A percentile compares a stretch with the other conserved stretches of the same genome.
Conservation (phyloP, 2,888 invertebrate genomes). For the Cancer borealis region DNA sequence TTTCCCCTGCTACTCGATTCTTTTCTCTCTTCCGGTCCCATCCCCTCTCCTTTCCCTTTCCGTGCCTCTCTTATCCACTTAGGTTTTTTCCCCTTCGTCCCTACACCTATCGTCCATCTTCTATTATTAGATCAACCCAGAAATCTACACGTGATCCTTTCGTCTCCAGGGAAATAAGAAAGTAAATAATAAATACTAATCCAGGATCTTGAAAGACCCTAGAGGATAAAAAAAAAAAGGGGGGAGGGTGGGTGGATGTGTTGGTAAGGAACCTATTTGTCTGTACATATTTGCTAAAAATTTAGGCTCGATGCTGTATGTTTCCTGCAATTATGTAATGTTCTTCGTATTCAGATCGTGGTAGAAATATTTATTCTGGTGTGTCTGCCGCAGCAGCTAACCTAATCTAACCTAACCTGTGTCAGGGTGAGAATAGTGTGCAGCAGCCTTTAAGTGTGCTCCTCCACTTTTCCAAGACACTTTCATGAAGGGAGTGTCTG, state of each 20-base stretch:
- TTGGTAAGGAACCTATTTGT: background rate
- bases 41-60: background rate
- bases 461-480: background rate
- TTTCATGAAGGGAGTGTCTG: background rate
- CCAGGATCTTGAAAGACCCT: background rate
- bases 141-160: background rate
- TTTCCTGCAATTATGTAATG: no score
- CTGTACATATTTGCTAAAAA: background rate
- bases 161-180: background rate
- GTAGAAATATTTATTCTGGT: background rate
- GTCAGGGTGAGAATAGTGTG: background rate
- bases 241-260: background rate
- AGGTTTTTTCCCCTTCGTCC: background rate
- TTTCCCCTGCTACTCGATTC: background rate
- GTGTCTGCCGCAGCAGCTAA: background rate
- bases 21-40: background rate
- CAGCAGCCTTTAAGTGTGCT: background rate
- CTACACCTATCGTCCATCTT: background rate
- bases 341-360: background rate
- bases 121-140: background rate
- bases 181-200: background rate
- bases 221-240: background rate
- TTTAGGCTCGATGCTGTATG: no score
- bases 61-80: background rate
- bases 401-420: no score